Base-by-base conservation (phyloP, 2,888 invertebrate species). In the Eupithecia insigniata region DNA sequence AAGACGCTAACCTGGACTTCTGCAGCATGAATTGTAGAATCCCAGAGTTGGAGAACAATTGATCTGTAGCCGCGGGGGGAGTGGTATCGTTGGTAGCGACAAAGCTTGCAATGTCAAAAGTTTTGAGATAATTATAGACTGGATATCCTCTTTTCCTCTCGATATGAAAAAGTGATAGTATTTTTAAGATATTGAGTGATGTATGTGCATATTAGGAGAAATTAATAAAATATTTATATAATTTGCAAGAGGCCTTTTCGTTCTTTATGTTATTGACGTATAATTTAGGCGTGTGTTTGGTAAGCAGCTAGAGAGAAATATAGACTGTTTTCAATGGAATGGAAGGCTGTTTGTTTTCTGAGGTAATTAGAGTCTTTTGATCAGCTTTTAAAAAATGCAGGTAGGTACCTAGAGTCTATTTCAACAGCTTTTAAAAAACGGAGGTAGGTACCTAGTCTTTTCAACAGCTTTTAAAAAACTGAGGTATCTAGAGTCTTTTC, bases 1-100 rank as follows among this genome's bases (percentile, higher is more conserved):
- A 77, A 2, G 66, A 79, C 3, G 79, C 87, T 0, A 82, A 85
- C 70, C 76, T 92, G 26, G 86, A 88, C 61, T 91, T 91, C 82
- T 92, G 92, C 75, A 84, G 80, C 26, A 78, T 84, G 78, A 78
- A 82, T 1, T 82, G 83, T 26, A 70, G 62, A n/a, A 60, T 58
- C 18, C 73, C 78, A 8, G 82, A 73, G 4, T 72, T 76, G 0
- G 70, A 75, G 4, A 69, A 69, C 5, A 75, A 61, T n/a, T 73
- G 76, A 0, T 76, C 78, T 0, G 32, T 72, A 2, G 1, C 71
- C 0, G 74, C 73, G 1, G 77, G 77, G 0, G 26, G 34, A n/a
- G 4, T 73, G 0, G 3, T 71, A 10, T 71, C 70, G 55, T 36
- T 77, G 0, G 0, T 76, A 22, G 32, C 79, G 18, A 30, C 67